These are phyloP conservation scores for Nomada ferruginata DNA, from an alignment of 2,888 invertebrate genomes.

Conservation along the genomic window DNA sequence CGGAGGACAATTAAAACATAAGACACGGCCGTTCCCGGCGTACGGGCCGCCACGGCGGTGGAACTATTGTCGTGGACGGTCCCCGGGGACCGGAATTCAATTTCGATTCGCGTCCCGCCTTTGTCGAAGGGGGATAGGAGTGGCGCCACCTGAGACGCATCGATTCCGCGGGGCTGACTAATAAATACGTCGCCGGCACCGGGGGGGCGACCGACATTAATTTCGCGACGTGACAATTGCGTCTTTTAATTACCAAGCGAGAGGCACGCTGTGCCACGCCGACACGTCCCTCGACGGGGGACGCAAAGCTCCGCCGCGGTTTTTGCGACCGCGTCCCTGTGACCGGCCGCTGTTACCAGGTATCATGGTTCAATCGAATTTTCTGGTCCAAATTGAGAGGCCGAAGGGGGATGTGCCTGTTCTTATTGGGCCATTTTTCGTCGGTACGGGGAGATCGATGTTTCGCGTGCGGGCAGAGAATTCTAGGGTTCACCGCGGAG, in stretches of 20 bases:
- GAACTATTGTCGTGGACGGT: constrained; percentile 54
- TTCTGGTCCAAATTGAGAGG: constrained; percentile 21
- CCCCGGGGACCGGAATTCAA: constrained; percentile 49
- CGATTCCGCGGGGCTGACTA: constrained; percentile 42
- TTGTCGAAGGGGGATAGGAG: not conserved
- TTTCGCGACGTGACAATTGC: constrained; percentile 60
- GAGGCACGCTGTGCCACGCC: constrained; percentile 40
- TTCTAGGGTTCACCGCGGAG: too few species aligned
- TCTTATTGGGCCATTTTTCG: too few species aligned
- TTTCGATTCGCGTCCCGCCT: constrained; percentile 31
- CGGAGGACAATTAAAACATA: constrained; percentile 80
- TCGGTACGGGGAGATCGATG: too few species aligned
- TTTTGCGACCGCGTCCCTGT: constrained; percentile 39
- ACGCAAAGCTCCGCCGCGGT: constrained; percentile 53
- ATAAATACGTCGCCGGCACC: constrained; percentile 55
- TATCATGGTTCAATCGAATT: constrained; percentile 48
- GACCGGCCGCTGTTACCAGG: constrained; percentile 28
- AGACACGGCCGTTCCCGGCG: constrained; percentile 62
- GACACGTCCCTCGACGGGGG: constrained; percentile 58
- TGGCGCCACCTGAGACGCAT: constrained; percentile 38
- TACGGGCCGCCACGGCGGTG: constrained; percentile 33
- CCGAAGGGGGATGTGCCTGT: too few species aligned
- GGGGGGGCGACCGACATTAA: constrained; percentile 41
- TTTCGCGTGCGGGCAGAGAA: too few species aligned
- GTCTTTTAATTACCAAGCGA: constrained; percentile 67